Percentiles rank a stretch among this genome's conserved stretches.
Conservation (phyloP, 1,140 invertebrate species). For the Tigriopus japonicus region DNA sequence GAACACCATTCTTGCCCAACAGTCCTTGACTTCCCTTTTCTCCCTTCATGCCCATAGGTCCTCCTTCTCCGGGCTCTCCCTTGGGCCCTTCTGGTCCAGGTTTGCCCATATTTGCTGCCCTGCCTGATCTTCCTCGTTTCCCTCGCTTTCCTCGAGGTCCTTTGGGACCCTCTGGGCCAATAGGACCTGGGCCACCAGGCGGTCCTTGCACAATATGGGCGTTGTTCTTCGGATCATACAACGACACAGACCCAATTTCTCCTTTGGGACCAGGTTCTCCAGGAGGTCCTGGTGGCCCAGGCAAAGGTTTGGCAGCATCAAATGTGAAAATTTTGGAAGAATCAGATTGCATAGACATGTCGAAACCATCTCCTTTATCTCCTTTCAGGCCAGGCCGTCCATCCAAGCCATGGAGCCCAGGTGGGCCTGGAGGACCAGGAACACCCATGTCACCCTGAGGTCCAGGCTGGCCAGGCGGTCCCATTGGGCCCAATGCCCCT, state of each 20-base stretch:
- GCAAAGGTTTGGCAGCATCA: constrained; percentile 31
- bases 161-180: constrained; percentile 14
- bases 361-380: not conserved
- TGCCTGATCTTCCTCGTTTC: constrained; percentile 19
- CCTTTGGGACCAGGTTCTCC: constrained; percentile 19
- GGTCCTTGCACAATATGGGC: constrained; percentile 17
- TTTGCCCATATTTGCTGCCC: constrained; percentile 16
- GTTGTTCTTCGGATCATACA: constrained; percentile 6
- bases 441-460: constrained; percentile 26
- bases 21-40: constrained; percentile 19
- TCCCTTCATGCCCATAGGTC: constrained; percentile 15
- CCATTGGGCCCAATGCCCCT: constrained; percentile 22
- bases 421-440: constrained; percentile 18
- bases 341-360: constrained; percentile 11
- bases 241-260: not conserved
- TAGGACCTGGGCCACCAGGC: constrained; percentile 17
- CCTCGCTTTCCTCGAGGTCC: constrained; percentile 12
- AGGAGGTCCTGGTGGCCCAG: constrained; percentile 18
- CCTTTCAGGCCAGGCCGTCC: constrained; percentile 10
- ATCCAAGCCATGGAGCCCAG: constrained; percentile 15
- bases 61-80: constrained; percentile 15
- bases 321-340: constrained; percentile 1
- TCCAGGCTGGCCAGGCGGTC: constrained; percentile 23
- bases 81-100: constrained; percentile 15
- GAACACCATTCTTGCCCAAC: constrained; percentile 16